phyloP scores from a whole-genome alignment of 2,888 invertebrate genomes.

The Polydrusus tereticollis region DNA sequence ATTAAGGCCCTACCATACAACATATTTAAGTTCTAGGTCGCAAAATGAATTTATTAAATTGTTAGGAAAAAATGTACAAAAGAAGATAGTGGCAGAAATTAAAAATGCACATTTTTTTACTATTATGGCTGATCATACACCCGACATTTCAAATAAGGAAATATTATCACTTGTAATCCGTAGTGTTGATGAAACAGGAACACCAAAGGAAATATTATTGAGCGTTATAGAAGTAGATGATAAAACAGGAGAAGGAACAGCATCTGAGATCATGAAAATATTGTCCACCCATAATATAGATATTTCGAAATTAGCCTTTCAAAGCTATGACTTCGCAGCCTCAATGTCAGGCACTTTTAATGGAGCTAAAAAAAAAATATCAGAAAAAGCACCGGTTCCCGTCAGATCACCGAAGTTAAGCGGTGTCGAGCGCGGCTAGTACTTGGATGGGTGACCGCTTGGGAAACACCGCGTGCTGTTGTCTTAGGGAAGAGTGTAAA shows the following conservation, averaged over 20 bases:
- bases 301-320: constrained; percentile 1
- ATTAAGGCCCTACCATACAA: background rate
- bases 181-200: constrained; percentile 1
- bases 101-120: background rate
- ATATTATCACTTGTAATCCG: constrained; percentile 16
- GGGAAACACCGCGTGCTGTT: no score
- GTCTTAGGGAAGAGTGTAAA: no score
- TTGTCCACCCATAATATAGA: background rate
- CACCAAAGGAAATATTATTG: constrained; percentile 2
- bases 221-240: background rate
- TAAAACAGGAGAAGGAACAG: background rate
- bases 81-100: background rate
- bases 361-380: constrained; percentile 16
- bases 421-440: no score
- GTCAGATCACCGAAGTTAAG: no score
- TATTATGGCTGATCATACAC: constrained; percentile 19
- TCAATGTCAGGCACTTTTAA: constrained; percentile 20
- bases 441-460: no score
- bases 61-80: background rate
- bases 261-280: background rate
- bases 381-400: no score
- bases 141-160: constrained; percentile 22
- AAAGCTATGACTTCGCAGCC: constrained; percentile 1
- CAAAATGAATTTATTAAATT: constrained; percentile 15
- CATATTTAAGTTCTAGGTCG: constrained; percentile 1